Evolutionary conservation across 2,888 invertebrate species (phyloP).

Genomic region (Colostygia pectinataria): DNA sequence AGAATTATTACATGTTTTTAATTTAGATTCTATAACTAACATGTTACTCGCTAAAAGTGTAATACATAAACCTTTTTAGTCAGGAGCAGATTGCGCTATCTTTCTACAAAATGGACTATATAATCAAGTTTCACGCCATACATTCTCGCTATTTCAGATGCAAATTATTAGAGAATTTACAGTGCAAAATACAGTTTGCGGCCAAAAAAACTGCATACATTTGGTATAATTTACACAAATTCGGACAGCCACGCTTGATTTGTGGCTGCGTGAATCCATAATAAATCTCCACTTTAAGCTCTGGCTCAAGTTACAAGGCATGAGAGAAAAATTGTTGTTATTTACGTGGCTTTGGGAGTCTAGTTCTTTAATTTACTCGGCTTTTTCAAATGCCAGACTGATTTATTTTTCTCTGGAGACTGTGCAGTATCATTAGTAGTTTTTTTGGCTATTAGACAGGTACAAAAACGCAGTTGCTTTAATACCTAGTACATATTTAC

Average conservation of each 20-base stretch:
- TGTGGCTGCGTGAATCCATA: constrained; percentile 63
- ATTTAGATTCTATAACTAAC: too few species aligned
- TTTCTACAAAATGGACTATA: too few species aligned
- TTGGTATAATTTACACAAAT: constrained; percentile 60
- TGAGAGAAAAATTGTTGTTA: constrained; percentile 15
- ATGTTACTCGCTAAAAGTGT: too few species aligned
- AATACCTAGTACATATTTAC: too few species aligned
- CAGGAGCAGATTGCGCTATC: too few species aligned
- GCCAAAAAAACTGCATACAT: constrained; percentile 51
- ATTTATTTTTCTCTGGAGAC: constrained; percentile 20
- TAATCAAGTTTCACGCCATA: constrained; percentile 11
- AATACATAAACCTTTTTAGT: too few species aligned
- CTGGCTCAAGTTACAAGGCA: constrained; percentile 33
- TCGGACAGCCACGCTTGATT: constrained; percentile 69
- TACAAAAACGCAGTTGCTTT: too few species aligned
- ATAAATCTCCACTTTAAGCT: constrained; percentile 62
- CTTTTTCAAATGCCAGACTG: constrained; percentile 15
- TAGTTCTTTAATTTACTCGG: constrained; percentile 20
- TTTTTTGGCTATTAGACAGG: too few species aligned
- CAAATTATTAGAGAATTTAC: constrained; percentile 42
- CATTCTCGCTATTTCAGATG: constrained; percentile 27
- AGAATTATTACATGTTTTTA: too few species aligned
- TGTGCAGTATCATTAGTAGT: constrained; percentile 5
- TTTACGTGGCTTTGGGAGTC: constrained; percentile 13
- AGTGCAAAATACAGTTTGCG: constrained; percentile 46